These are phyloP conservation scores for Agelas oroides DNA, from an alignment of 37 sponge, comb jelly and placozoan species.

Conservation along the genomic window DNA sequence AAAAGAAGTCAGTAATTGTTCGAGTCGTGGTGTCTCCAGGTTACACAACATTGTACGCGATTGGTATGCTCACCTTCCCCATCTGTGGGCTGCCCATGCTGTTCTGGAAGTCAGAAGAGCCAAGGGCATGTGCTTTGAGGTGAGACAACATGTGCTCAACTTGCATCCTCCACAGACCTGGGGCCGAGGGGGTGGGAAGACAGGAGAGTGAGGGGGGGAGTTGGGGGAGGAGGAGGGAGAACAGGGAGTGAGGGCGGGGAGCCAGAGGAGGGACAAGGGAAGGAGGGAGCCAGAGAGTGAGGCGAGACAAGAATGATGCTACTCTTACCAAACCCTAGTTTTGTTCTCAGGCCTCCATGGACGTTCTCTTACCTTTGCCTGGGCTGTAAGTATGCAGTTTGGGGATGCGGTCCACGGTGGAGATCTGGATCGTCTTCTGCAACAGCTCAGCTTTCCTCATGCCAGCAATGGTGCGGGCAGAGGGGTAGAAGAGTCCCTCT, in stretches of 20 bases:
- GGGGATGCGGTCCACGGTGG: slow-evolving; percentile 27
- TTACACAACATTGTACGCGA: too few species aligned
- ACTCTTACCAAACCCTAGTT: too few species aligned
- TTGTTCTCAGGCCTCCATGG: too few species aligned
- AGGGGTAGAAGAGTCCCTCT: slow-evolving; percentile 82
- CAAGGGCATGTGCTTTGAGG: slow-evolving; percentile 57
- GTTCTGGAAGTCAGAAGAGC: slow-evolving; percentile 58
- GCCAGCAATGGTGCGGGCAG: slow-evolving; percentile 51
- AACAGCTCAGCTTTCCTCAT: slow-evolving; percentile 10
- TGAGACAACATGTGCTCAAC: slow-evolving; percentile 80
- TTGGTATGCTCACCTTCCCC: slow-evolving; percentile 74
- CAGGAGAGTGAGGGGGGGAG: too few species aligned
- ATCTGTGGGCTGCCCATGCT: slow-evolving; percentile 63
- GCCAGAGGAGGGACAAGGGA: too few species aligned
- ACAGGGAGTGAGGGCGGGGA: too few species aligned
- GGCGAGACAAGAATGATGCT: too few species aligned
- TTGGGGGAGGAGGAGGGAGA: neutral
- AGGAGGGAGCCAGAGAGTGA: too few species aligned
- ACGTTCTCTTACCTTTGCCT: slow-evolving; percentile 60
- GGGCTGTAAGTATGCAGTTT: slow-evolving; percentile 65
- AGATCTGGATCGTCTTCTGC: slow-evolving; percentile 22
- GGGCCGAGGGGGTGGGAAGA: too few species aligned
- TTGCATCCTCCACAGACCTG: slow-evolving; percentile 88
- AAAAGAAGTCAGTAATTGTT: too few species aligned
- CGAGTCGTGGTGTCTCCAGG: too few species aligned